phyloP scores from a whole-genome alignment of 37 sponge, comb jelly and placozoan genomes.

The Spongilla lacustris region DNA sequence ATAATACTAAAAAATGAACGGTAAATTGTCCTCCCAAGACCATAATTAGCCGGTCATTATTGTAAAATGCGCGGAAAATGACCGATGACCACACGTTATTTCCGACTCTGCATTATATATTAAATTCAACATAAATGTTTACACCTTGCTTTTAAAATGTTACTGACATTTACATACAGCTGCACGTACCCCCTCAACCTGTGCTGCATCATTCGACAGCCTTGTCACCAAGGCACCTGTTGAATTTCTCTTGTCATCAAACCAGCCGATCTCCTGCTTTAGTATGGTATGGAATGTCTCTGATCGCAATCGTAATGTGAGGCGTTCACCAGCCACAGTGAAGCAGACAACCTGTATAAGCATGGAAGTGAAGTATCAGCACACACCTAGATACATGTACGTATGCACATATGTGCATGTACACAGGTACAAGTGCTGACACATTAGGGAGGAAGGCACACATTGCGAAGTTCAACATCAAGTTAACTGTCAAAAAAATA shows the following conservation, averaged over 20 bases:
- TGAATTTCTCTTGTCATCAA: conserved; percentile 77
- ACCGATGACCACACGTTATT: too few species aligned
- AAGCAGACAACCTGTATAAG: conserved; percentile 21
- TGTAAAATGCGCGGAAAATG: too few species aligned
- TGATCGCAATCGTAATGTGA: conserved; percentile 61
- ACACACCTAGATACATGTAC: background rate
- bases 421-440: background rate
- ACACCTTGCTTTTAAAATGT: background rate
- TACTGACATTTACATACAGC: background rate
- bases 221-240: conserved; percentile 88
- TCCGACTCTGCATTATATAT: too few species aligned
- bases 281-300: conserved; percentile 71
- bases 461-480: too few species aligned
- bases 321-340: conserved; percentile 56
- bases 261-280: conserved; percentile 87
- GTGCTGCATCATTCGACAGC: conserved; percentile 80
- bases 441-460: too few species aligned
- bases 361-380: too few species aligned
- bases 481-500: too few species aligned
- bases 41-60: too few species aligned
- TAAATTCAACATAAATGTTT: too few species aligned
- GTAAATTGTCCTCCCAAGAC: too few species aligned
- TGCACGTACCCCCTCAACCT: conserved; percentile 79
- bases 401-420: conserved; percentile 21
- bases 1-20: too few species aligned